Percentiles rank a stretch among this genome's conserved stretches.
Conservation (phyloP, 2,113 vertebrate species). For the Phalacrocorax aristotelis region DNA sequence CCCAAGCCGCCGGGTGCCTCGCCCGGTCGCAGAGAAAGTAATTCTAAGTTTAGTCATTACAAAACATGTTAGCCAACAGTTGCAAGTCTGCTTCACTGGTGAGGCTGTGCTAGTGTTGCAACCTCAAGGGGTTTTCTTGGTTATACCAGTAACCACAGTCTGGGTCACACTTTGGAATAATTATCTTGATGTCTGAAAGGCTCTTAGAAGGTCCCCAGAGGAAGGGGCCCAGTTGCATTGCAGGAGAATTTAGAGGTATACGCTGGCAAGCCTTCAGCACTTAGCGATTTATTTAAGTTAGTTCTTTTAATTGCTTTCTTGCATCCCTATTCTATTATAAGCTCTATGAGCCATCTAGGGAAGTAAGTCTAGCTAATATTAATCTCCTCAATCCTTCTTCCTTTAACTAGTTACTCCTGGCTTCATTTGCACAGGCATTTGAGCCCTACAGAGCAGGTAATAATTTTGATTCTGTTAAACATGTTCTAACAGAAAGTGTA, state of each 20-base stretch:
- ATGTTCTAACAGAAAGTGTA: neutral
- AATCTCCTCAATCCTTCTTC: slow-evolving; percentile 24
- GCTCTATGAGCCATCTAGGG: slow-evolving; percentile 34
- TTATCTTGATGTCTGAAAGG: slow-evolving; percentile 47
- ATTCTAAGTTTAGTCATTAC: neutral
- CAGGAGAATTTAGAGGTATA: slow-evolving; percentile 21
- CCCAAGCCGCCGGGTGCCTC: fast-evolving
- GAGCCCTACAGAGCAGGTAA: neutral
- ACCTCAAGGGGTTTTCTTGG: slow-evolving; percentile 6
- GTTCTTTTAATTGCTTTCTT: slow-evolving; percentile 61
- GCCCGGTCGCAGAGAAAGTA: fast-evolving
- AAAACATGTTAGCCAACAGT: neutral
- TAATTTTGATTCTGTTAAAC: neutral
- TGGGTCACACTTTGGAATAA: slow-evolving; percentile 56
- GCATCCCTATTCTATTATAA: slow-evolving; percentile 18
- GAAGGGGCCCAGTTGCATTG: neutral
- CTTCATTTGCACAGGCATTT: neutral
- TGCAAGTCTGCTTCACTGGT: neutral
- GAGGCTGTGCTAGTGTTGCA: neutral
- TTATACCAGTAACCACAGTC: slow-evolving; percentile 37
- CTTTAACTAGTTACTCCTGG: slow-evolving; percentile 4
- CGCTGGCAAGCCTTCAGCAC: slow-evolving; percentile 44
- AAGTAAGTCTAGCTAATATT: slow-evolving; percentile 14
- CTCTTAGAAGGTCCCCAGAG: slow-evolving; percentile 34
- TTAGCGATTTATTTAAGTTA: slow-evolving; percentile 40